Evolutionary conservation across 2,797 vertebrate genomes (phyloP).

Genomic region (Mus minutoides): DNA sequence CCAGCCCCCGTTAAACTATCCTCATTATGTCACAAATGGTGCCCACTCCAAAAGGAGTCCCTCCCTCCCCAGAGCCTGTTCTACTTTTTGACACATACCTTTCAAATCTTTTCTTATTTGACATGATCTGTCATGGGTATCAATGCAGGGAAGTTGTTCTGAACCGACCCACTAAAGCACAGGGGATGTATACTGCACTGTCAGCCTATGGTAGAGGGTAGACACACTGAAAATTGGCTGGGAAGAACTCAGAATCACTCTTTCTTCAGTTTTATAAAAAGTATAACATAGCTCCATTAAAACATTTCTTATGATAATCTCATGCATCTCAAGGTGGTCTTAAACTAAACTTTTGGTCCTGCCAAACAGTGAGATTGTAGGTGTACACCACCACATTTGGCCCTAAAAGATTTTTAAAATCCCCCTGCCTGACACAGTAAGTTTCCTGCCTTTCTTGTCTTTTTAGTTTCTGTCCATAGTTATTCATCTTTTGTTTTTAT

Average conservation of each 20-base stretch:
- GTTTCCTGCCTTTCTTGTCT: neutral
- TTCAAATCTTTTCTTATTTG: neutral
- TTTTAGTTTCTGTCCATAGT: conserved; percentile 2
- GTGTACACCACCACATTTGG: neutral
- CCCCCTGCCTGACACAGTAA: neutral
- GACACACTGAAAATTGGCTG: neutral
- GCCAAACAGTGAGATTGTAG: neutral
- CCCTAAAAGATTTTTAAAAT: neutral
- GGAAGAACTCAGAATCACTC: neutral
- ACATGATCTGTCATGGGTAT: neutral
- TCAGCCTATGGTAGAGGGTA: neutral
- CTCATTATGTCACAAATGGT: neutral
- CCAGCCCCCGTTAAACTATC: neutral
- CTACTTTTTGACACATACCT: neutral
- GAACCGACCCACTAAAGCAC: neutral
- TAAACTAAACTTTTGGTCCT: neutral
- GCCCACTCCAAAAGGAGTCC: neutral
- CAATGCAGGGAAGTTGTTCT: neutral
- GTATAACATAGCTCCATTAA: neutral
- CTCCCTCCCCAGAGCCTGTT: neutral
- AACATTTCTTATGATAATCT: neutral
- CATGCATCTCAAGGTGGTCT: neutral
- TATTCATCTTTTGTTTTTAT: neutral
- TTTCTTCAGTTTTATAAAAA: neutral
- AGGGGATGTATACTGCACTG: neutral